Evolutionary conservation across 2,113 vertebrate genomes (phyloP), one percentile per base, ranked within the genome.

Genomic region (Phoenicopterus ruber): DNA sequence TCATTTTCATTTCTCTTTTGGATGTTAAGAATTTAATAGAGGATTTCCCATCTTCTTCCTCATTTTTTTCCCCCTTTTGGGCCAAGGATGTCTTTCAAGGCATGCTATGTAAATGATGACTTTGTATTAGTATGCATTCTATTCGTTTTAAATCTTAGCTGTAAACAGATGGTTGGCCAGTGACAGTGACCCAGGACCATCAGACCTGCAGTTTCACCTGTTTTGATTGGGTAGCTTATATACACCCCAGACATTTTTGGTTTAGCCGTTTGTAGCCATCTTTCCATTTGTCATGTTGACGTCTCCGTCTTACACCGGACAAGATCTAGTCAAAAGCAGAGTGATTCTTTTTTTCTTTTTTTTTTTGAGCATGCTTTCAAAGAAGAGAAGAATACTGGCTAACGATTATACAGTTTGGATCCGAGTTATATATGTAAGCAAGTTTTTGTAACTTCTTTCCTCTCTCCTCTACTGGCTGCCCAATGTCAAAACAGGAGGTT

Each of bases 401-500:
- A 95, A 96, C 83, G 96, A 59, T 82, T 65, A 25, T 4, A 52
- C 26, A 25, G 38, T 90, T 97, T 61, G 32, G 38, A 79, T 79
- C 52, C 47, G 20, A 92, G 17, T 58, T 34, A 52, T 32, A 50
- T 50, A 69, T 40, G 28, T 26, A 66, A 73, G 16, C 20, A 29
- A 24, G 54, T 88, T 96, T 85, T 72, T n/a, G 18, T 47, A 25
- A 3, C 38, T 91, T 65, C 69, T 82, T 95, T 88, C 38, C 31
- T 6, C 17, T 94, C 55, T 86, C 78, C 87, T 91, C 40, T 57
- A n/a, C 69, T 72, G 93, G 65, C 78, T 65, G 93, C 70, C 95
- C 77, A 77, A 71, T 95, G 89, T 86, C 89, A 93, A 86, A 93
- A 95, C 71, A 84, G 50, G 63, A 89, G 77, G 58, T 93, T 93